Evolutionary conservation across 2,888 invertebrate genomes (phyloP), one percentile per base, ranked within the genome.

Genomic region (Auanema sp.): DNA sequence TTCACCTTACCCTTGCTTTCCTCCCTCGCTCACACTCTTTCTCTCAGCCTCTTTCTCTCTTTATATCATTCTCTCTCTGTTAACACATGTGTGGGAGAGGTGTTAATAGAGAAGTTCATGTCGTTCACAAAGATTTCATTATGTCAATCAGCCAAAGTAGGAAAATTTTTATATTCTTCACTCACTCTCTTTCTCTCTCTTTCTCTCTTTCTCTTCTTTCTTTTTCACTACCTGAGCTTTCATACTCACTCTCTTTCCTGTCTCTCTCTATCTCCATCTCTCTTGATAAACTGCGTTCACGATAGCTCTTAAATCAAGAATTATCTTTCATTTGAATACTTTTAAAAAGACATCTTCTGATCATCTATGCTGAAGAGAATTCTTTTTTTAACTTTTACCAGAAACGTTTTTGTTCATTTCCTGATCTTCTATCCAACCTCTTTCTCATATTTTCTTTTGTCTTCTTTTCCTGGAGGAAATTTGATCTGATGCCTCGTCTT

Each of bases 201-300:
- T 18, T 51, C 51, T 51, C 18, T 51, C 51, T 51, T 51, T n/a
- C 14, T 14, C 18, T 51, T 18, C 18, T 18, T 51, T n/a, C 51
- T 51, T 18, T 24, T 33, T 14, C 33, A 12, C 21, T 18, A n/a
- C 54, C 12, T 40, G 23, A 24, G 23, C 23, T 25, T 24, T 14
- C 23, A 14, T 14, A 1, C 54, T 24, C 54, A 14, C 23, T 16
- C 40, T 16, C 23, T 24, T 24, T 24, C 16, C 51, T 51, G 12
- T 51, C 18, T 51, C 54, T 50, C 51, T 1, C 51, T 50, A n/a
- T 50, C 52, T 52, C 16, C 16, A 5, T 3, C 18, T 52, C 18
- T 16, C 52, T 52, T 3, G n/a, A 18, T 52, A n/a, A n/a, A 11
- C 24, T 24, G 18, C 18, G 6, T 24, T 10, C 52, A 23, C 52